Conservation (phyloP, 2,113 vertebrate genomes). For the Delphinus delphis region DNA sequence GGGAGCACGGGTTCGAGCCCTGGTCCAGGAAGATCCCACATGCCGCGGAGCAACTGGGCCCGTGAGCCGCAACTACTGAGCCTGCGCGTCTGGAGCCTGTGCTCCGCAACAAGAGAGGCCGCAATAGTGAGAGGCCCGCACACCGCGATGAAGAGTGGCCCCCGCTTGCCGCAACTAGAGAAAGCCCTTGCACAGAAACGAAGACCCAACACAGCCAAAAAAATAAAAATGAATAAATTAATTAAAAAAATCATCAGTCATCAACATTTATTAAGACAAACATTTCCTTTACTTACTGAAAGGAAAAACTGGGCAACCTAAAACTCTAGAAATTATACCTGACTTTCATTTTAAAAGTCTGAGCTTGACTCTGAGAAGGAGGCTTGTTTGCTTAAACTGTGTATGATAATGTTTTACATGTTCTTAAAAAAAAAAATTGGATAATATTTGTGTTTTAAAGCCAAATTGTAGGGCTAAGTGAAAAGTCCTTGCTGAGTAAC, state of each 20-base stretch:
- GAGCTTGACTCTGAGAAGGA: background rate
- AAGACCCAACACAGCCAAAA: no score
- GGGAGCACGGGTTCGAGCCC: no score
- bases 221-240: no score
- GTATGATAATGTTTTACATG: conserved; percentile 47
- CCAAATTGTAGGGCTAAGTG: background rate
- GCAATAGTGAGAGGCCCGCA: no score
- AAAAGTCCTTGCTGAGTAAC: conserved; percentile 16
- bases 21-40: no score
- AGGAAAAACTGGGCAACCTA: conserved; percentile 30
- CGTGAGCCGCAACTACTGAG: no score
- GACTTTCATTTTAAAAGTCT: background rate
- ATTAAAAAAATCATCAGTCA: conserved; percentile 27
- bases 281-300: conserved; percentile 57
- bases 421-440: conserved; percentile 76
- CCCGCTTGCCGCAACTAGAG: no score
- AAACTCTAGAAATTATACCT: conserved; percentile 9
- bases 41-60: no score
- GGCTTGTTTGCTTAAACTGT: conserved; percentile 63
- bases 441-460: conserved; percentile 64
- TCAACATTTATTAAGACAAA: conserved; percentile 2
- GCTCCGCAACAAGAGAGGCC: no score
- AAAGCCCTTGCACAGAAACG: no score
- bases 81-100: no score
- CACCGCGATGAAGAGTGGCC: no score